Percentiles rank a stretch among this genome's conserved stretches.
These are phyloP conservation scores for Plebejus argus DNA, from an alignment of 2,888 invertebrate genomes.

Conservation along the genomic window DNA sequence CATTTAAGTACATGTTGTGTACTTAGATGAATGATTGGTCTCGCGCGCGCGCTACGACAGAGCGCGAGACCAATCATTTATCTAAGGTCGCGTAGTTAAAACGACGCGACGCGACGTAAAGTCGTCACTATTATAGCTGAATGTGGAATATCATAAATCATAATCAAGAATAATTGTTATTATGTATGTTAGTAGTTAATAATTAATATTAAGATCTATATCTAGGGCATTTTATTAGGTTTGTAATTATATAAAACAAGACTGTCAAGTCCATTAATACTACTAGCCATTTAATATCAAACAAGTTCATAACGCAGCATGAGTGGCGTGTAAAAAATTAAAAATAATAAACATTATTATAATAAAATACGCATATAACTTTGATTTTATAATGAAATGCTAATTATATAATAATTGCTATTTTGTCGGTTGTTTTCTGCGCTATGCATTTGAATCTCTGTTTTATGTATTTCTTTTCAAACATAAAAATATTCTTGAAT, in stretches of 20 bases:
- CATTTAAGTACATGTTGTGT: too few species aligned
- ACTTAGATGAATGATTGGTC: too few species aligned
- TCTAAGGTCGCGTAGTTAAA: too few species aligned
- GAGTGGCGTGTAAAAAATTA: slow-evolving; percentile 8
- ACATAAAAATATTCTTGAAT: too few species aligned
- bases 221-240: background rate
- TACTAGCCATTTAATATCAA: background rate
- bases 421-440: background rate
- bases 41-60: too few species aligned
- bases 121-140: too few species aligned
- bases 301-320: background rate
- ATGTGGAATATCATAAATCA: too few species aligned
- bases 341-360: background rate
- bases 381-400: background rate
- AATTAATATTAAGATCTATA: background rate
- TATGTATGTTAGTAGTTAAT: slow-evolving; percentile 22
- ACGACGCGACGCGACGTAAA: too few species aligned
- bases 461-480: too few species aligned
- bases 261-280: background rate
- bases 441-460: too few species aligned
- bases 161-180: too few species aligned
- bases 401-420: background rate
- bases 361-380: background rate
- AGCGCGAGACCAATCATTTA: too few species aligned
- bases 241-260: slow-evolving; percentile 13